Evolutionary conservation across 2,797 vertebrate genomes (phyloP), one percentile per base, ranked within the genome.

Genomic region (Phataginus tricuspis): DNA sequence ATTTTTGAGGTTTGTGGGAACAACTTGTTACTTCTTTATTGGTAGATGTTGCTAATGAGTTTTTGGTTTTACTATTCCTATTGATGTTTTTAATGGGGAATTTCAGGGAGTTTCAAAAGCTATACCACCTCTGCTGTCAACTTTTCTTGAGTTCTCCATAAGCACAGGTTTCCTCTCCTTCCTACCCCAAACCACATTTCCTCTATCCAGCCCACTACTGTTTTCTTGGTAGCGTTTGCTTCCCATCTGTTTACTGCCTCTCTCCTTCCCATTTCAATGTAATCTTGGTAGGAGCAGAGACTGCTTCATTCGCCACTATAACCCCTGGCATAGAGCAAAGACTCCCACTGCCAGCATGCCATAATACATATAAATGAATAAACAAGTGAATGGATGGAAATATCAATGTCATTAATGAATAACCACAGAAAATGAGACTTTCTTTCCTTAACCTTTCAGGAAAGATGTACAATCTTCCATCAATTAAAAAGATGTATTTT

Each of bases 401-500:
- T 7, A 9, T n/a, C 12, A 55, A 6, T 63, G 8, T 27, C 84
- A 21, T 25, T 74, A 45, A 79, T 72, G 37, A 49, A 7, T 13
- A 53, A 79, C 68, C 74, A 37, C 3, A 86, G 25, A 91, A n/a
- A 93, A 59, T 68, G 13, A 94, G 72, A 91, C 53, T 77, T 77
- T 80, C 53, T 78, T 68, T 86, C 29, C 61, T 74, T 74, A 61
- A 78, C 7, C 31, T 93, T 64, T 90, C 51, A 91, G 57, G 45
- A 45, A 45, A 45, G 45, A 12, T 45, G 45, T 45, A 45, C 7
- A 90, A 55, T 64, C 34, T 84, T 80, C 45, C 34, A 80, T 87
- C n/a, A 80, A 75, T 34, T 69, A 79, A 84, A 93, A 93, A 64
- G n/a, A 80, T 85, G 53, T 86, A 83, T 61, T 74, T 90, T 90